Percentiles rank a stretch among this genome's conserved stretches.
These are phyloP conservation scores for Cryptomyrus ogoouensis DNA, from an alignment of 2,113 vertebrate genomes.

Conservation along the genomic window DNA sequence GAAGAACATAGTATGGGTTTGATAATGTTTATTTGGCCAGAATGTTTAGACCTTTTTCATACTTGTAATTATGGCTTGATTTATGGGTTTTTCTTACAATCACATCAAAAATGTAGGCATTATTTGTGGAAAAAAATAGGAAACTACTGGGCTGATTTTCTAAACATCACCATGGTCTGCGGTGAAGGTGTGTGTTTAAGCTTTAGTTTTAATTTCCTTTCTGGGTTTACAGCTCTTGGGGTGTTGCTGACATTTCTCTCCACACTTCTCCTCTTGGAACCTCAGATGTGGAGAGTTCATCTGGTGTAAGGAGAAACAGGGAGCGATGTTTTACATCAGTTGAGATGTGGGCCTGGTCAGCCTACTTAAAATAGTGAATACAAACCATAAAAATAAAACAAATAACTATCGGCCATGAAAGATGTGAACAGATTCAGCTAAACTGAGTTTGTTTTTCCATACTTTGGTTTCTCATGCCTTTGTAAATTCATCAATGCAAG, in stretches of 20 bases:
- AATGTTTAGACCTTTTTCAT: conserved; percentile 10
- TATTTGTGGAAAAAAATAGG: neutral
- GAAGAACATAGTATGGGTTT: neutral
- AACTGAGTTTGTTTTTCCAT: conserved; percentile 12
- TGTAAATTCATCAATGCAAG: conserved; percentile 13
- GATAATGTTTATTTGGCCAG: conserved; percentile 2
- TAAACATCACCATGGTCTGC: conserved; percentile 2
- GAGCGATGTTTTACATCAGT: conserved; percentile 2
- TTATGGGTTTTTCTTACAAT: conserved; percentile 18
- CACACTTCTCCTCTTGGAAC: neutral
- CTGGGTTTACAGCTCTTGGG: neutral
- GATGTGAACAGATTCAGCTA: neutral
- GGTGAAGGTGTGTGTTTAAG: neutral
- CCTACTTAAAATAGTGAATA: conserved; percentile 17
- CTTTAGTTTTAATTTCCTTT: neutral
- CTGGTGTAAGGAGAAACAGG: conserved; percentile 6
- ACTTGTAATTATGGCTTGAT: conserved; percentile 2
- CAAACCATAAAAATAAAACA: conserved; percentile 15
- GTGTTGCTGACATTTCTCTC: neutral
- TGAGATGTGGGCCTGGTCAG: neutral
- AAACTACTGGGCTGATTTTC: neutral
- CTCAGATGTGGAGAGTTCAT: conserved; percentile 15
- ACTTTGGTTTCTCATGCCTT: neutral
- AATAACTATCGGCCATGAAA: conserved; percentile 21
- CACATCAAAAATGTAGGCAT: neutral